phyloP scores from a whole-genome alignment of 2,888 invertebrate genomes.

The Platypus cylindrus region DNA sequence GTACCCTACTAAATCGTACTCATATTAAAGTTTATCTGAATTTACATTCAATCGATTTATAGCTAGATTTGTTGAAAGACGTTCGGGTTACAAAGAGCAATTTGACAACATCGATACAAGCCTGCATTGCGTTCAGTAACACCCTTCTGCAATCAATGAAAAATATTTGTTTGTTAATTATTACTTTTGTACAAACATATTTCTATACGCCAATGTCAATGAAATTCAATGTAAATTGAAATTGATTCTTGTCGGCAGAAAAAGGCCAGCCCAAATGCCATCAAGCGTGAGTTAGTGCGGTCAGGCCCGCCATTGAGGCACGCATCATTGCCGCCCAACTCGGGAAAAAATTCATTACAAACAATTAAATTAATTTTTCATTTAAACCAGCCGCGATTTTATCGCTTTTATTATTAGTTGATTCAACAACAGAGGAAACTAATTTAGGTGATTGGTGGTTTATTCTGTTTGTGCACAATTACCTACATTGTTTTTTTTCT shows the following conservation, averaged over 20 bases:
- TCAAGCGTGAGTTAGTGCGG: constrained; percentile 24
- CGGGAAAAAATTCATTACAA: constrained; percentile 20
- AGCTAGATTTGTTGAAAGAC: too few relatives aligned
- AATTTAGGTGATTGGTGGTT: neutral
- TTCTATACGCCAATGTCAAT: too few relatives aligned
- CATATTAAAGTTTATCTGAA: too few relatives aligned
- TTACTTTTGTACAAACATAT: too few relatives aligned
- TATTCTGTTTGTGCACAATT: constrained; percentile 2
- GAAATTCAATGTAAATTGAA: constrained; percentile 22
- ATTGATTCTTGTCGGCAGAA: constrained; percentile 25
- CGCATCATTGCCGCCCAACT: constrained; percentile 19
- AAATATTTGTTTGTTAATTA: too few relatives aligned
- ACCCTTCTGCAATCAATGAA: too few relatives aligned
- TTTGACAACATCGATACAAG: too few relatives aligned
- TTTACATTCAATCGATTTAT: too few relatives aligned
- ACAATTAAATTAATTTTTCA: constrained; percentile 22
- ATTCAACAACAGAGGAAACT: constrained; percentile 1
- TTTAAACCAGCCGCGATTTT: constrained; percentile 9
- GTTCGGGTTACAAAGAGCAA: too few relatives aligned
- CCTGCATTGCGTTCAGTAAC: too few relatives aligned
- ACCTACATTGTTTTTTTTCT: too few relatives aligned
- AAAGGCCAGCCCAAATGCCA: constrained; percentile 24
- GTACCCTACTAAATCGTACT: too few relatives aligned
- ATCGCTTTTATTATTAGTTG: constrained; percentile 6
- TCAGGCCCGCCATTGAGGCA: constrained; percentile 21